phyloP scores from a whole-genome alignment of 2,113 vertebrate genomes.

The Acrocephalus kingi region DNA sequence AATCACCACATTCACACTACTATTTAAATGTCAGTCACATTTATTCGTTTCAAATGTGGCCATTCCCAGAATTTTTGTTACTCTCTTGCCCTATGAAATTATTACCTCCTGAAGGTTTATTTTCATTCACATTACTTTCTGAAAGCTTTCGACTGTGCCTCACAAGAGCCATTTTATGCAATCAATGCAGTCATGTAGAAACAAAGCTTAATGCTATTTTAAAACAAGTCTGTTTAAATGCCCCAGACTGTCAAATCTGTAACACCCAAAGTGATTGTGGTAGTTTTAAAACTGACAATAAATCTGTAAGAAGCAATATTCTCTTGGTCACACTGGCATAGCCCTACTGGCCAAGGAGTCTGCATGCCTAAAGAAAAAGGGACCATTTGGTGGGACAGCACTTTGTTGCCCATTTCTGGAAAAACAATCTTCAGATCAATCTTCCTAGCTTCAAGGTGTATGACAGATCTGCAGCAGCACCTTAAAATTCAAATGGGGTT shows the following conservation, averaged over 20 bases:
- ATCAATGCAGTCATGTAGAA: conserved; percentile 15
- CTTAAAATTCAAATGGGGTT: background rate
- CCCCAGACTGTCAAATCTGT: background rate
- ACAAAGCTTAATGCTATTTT: conserved; percentile 16
- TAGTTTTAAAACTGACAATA: background rate
- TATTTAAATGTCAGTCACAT: background rate
- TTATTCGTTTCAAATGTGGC: background rate
- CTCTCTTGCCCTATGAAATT: background rate
- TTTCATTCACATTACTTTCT: background rate
- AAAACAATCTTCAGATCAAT: background rate
- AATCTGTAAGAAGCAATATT: background rate
- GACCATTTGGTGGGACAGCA: background rate
- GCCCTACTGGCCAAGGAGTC: background rate
- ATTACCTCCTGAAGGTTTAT: background rate
- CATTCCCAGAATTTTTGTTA: background rate
- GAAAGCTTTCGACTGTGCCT: background rate
- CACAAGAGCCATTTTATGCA: background rate
- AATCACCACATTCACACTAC: background rate
- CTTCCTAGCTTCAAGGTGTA: background rate
- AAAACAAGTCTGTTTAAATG: background rate
- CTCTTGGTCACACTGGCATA: accelerated
- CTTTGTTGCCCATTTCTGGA: background rate
- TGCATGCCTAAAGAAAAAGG: background rate
- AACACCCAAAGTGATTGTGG: background rate
- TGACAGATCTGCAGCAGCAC: background rate